These are phyloP conservation scores for Leucoma salicis DNA, from an alignment of 2,888 invertebrate species.

Conservation along the genomic window DNA sequence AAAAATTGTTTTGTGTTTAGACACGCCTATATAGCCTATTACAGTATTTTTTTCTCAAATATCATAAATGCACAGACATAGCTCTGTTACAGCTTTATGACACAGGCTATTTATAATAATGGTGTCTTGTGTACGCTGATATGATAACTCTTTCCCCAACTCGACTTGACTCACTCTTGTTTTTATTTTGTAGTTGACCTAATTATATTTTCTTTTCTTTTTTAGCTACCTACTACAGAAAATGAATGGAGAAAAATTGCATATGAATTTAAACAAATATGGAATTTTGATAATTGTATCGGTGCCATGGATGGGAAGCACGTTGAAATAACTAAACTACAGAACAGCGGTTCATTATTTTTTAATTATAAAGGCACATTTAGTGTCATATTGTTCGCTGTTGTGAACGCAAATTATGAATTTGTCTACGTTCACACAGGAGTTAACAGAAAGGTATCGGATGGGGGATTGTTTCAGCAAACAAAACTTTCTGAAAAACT, in stretches of 20 bases:
- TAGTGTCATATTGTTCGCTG: constrained; percentile 23
- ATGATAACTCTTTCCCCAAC: no score
- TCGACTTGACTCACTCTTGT: no score
- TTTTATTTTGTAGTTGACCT: no score
- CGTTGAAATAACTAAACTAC: constrained; percentile 22
- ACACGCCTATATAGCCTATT: no score
- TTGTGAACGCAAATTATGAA: constrained; percentile 25
- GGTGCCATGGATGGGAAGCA: constrained; percentile 30
- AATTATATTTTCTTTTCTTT: no score
- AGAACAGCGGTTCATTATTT: constrained; percentile 21
- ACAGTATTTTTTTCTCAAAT: no score
- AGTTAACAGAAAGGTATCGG: background rate
- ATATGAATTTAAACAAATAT: constrained; percentile 20
- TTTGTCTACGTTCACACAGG: constrained; percentile 22
- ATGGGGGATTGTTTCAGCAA: constrained; percentile 1
- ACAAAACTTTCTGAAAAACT: constrained; percentile 1
- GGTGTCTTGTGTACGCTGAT: no score
- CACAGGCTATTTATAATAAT: no score
- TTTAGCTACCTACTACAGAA: constrained; percentile 14
- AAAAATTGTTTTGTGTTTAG: no score
- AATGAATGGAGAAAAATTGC: constrained; percentile 17
- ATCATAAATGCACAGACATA: no score
- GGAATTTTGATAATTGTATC: constrained; percentile 23
- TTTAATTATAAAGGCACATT: constrained; percentile 30
- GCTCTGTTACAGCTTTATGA: no score